phyloP scores from a whole-genome alignment of 2,113 vertebrate species.

The Zosterops lateralis region DNA sequence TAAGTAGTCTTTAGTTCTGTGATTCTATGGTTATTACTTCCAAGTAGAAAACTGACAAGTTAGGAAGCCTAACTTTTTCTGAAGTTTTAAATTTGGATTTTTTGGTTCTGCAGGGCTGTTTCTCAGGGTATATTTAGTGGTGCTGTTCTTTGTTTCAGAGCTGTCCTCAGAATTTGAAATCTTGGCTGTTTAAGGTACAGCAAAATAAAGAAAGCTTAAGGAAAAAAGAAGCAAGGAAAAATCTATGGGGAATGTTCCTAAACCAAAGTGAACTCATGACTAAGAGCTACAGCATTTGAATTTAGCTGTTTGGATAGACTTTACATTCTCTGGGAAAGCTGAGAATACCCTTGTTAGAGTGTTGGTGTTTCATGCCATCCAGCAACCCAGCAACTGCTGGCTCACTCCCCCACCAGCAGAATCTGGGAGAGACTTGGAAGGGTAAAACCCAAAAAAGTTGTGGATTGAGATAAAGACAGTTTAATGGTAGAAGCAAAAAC shows the following conservation, averaged over 20 bases:
- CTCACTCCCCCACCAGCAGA: neutral
- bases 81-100: neutral
- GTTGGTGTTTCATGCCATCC: rapidly evolving
- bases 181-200: neutral
- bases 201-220: neutral
- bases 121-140: neutral
- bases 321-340: neutral
- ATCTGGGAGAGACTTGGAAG: neutral
- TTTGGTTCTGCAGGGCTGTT: neutral
- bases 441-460: neutral
- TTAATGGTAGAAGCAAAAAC: neutral
- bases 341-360: neutral
- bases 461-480: neutral
- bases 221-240: neutral
- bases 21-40: neutral
- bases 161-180: neutral
- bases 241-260: neutral
- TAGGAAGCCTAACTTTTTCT: neutral
- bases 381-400: rapidly evolving
- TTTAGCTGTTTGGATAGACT: neutral
- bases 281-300: neutral
- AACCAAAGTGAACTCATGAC: neutral
- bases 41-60: neutral
- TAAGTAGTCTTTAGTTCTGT: neutral
- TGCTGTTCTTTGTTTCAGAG: neutral